Evolutionary conservation across 37 sponge, comb jelly and placozoan genomes (phyloP), one percentile per base, ranked within the genome.

Genomic region (Aphrocallistes beatrix): DNA sequence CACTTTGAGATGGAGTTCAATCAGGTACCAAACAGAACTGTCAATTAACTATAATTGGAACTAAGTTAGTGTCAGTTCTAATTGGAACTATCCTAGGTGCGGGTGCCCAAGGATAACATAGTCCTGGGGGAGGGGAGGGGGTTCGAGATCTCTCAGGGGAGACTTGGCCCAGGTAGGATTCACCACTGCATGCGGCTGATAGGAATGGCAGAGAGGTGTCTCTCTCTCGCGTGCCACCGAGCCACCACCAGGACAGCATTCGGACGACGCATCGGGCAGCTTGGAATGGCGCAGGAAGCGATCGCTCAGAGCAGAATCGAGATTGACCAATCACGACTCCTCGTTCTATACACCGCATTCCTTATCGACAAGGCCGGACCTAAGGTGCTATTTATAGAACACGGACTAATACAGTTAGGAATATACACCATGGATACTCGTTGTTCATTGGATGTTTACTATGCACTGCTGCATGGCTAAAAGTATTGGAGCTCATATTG

Each of bases 91-190:
- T 19, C n/a, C n/a, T 60, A 60, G 75, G 94, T 94, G 30, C 89
- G 84, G 25, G 90, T 94, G 0, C 94, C 94, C 8, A 50, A 0
- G 38, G 83, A 86, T 34, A 94, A 94, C 87, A 37, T 94, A 23
- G 19, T 94, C 39, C 84, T 87, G 34, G 95, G 96, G 1, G 96
- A 93, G 37, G 96, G 96, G 30, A 81, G 94, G 25, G 96, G 96
- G 3, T 96, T 96, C 89, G 96, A 96, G 87, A 96, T 96, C 50
- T 91, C 96, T 8, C 96, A 96, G 85, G 94, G 94, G 0, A 87
- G 96, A 34, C 86, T 96, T 36, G 96, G 96, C 13, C 96, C 96
- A 0, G 96, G 96, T 0, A 50, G 96, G 37, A 91, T 96, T 37
- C 96, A 96, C 48, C 96, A 96, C 86, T 96, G 96, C 83, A 96